Percentiles rank a stretch among this genome's conserved stretches.
phyloP scores from a whole-genome alignment of 53 echinoderm and acorn worm genomes.

The Astropecten irregularis region DNA sequence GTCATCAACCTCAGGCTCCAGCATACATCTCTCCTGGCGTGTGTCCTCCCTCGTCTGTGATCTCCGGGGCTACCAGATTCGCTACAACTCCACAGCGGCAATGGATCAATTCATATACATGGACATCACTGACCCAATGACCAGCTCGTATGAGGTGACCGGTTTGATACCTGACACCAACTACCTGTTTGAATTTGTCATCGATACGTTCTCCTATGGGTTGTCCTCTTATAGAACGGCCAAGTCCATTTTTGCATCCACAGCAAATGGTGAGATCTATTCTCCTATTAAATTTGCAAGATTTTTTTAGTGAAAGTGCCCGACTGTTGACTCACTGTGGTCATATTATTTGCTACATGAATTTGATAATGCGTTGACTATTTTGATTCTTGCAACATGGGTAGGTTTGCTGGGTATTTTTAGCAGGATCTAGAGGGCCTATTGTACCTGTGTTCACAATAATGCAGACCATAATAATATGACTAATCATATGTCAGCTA shows the following conservation, averaged over 20 bases:
- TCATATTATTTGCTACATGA: too few relatives aligned
- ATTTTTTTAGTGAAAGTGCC: too few relatives aligned
- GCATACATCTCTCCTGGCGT: conserved; percentile 41
- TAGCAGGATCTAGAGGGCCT: too few relatives aligned
- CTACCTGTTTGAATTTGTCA: conserved; percentile 67
- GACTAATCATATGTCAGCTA: too few relatives aligned
- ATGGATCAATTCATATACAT: conserved; percentile 44
- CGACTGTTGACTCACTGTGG: too few relatives aligned
- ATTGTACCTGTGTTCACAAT: too few relatives aligned
- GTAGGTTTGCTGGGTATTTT: too few relatives aligned
- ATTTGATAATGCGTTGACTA: too few relatives aligned
- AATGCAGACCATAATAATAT: too few relatives aligned
- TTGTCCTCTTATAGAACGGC: conserved; percentile 64
- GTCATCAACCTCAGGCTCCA: not conserved
- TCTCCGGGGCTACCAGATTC: conserved; percentile 62
- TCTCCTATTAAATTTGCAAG: too few relatives aligned
- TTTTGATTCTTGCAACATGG: too few relatives aligned
- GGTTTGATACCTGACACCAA: conserved; percentile 47
- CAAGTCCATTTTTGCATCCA: conserved; percentile 55
- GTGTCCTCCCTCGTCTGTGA: conserved; percentile 58
- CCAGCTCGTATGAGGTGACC: conserved; percentile 17
- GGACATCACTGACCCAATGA: conserved; percentile 41
- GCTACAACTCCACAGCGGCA: conserved; percentile 54
- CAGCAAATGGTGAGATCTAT: not conserved
- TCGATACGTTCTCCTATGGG: conserved; percentile 58